Base-by-base conservation (phyloP, 2,797 vertebrate species). In the Alcedo quadribrachys region DNA sequence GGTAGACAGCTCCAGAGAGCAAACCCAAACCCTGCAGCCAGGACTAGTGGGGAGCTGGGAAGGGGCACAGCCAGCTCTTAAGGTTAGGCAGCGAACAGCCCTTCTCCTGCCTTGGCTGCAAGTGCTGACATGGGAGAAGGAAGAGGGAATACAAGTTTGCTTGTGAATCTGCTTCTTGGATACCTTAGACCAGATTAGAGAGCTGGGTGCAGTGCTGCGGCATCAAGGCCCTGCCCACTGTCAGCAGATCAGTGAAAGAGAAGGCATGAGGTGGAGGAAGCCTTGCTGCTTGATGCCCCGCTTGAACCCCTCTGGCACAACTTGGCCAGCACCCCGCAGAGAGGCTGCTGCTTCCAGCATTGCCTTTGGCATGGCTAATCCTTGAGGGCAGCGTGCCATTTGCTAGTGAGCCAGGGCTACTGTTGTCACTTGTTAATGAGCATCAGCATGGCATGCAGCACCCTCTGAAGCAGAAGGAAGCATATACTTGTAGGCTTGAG, bases 381-480 rank as follows among this genome's bases (percentile, higher is more conserved):
- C 50, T 81, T 57, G 37, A 0, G 3, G 94, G 94, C 93, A 94
- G 89, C 1, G 0, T 27, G 48, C 71, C 3, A 5, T 87, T 81
- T 95, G 85, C 95, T 87, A 95, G 63, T 92, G 92, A 96, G 92
- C 81, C 58, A 81, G 78, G 27, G 67, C 89, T 96, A 35, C 69
- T 81, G 37, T 66, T 93, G 53, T 81, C 68, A 50, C 45, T 83
- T 83, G 33, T 71, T 92, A 92, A 57, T 63, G 57, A 90, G 61
- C 45, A 14, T n/a, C 67, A 61, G 73, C n/a, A 25, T 2, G 12
- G 69, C 46, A 17, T 58, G 61, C 58, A 76, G 74, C 57, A 61
- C 35, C 61, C 57, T 83, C 37, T 14, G 22, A 32, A 12, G 6
- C 46, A 51, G 48, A 85, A 69, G 67, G 45, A 75, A 85, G 42